phyloP scores from a whole-genome alignment of 2,888 invertebrate species.

The Tromatobia lineatoria region DNA sequence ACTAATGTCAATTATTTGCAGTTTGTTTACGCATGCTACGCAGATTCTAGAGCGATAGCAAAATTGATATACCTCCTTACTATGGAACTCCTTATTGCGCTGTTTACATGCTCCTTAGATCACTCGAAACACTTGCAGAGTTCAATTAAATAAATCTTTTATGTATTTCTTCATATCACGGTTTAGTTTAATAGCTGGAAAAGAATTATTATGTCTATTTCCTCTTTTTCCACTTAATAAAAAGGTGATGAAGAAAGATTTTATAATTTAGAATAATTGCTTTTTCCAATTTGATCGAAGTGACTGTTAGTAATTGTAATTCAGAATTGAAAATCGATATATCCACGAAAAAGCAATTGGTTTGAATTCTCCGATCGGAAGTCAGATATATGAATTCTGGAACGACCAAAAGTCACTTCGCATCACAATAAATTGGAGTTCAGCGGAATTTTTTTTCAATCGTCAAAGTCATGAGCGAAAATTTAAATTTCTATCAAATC shows the following conservation, averaged over 20 bases:
- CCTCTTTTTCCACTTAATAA: not conserved
- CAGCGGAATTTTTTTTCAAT: too few relatives aligned
- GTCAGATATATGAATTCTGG: not conserved
- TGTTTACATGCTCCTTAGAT: not conserved
- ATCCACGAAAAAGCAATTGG: too few relatives aligned
- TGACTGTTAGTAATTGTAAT: too few relatives aligned
- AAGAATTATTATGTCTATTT: not conserved
- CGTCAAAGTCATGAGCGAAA: too few relatives aligned
- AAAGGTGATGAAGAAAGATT: not conserved
- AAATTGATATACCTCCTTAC: not conserved
- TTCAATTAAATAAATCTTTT: not conserved
- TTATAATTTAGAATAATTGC: not conserved
- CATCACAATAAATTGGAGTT: too few relatives aligned
- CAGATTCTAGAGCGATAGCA: not conserved
- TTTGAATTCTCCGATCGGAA: too few relatives aligned
- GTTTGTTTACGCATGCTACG: slow-evolving; percentile 19
- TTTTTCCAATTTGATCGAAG: not conserved
- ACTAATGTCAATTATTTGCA: slow-evolving; percentile 47
- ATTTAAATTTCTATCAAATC: too few relatives aligned
- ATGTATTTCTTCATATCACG: not conserved
- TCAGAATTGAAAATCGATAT: too few relatives aligned
- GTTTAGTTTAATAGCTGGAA: slow-evolving; percentile 1
- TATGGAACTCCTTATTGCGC: not conserved
- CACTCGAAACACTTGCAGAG: not conserved
- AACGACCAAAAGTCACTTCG: too few relatives aligned